Conservation (phyloP, 2,113 vertebrate species). For the Vulpes lagopus region DNA sequence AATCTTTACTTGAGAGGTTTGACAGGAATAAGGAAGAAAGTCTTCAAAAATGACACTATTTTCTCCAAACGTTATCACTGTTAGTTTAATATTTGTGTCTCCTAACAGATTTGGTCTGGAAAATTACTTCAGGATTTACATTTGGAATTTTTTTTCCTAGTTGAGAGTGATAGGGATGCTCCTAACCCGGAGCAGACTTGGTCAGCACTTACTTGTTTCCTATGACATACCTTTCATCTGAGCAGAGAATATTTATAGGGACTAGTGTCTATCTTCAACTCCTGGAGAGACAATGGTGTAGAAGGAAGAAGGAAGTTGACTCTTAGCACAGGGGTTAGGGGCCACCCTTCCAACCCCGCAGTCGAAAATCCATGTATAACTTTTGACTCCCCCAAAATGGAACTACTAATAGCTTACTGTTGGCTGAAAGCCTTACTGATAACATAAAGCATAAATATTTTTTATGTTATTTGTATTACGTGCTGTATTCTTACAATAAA, state of each 20-base stretch:
- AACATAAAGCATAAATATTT: neutral
- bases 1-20: neutral
- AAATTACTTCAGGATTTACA: neutral
- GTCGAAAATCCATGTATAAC: neutral
- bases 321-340: neutral
- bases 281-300: too few relatives aligned
- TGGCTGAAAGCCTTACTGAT: neutral
- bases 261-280: neutral
- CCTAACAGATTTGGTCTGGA: neutral
- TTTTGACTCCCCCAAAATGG: neutral
- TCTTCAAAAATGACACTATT: neutral
- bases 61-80: neutral
- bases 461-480: neutral
- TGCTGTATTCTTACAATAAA: neutral
- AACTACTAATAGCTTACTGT: neutral
- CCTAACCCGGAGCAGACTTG: neutral
- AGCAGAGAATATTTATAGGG: neutral
- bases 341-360: neutral
- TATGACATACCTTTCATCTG: neutral
- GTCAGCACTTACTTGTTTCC: neutral
- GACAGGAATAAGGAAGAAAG: neutral
- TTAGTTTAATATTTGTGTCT: neutral
- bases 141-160: neutral
- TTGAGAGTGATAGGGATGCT: fast-evolving
- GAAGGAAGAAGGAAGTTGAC: neutral